A percentile compares a stretch with the other conserved stretches of the same genome.
phyloP scores from a whole-genome alignment of 2,113 vertebrate genomes.

The Electrona antarctica region DNA sequence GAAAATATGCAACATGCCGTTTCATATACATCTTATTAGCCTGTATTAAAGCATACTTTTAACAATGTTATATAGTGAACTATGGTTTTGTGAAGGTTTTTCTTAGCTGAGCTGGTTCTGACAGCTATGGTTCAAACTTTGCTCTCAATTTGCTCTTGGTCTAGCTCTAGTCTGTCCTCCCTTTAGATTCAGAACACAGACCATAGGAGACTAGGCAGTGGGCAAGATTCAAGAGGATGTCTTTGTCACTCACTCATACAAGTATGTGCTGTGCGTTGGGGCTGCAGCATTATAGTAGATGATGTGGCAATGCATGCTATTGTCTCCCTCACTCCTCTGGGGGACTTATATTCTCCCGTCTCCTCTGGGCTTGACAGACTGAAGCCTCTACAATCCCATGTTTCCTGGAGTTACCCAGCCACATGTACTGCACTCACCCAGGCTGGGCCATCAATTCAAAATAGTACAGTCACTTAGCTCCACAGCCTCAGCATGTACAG shows the following conservation, averaged over 20 bases:
- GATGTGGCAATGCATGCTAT: slow-evolving; percentile 33
- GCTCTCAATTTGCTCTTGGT: not conserved
- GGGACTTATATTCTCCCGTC: slow-evolving; percentile 38
- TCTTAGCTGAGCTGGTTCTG: slow-evolving; percentile 46
- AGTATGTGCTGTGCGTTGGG: too few relatives aligned
- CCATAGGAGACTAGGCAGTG: slow-evolving; percentile 20
- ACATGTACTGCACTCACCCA: slow-evolving; percentile 44
- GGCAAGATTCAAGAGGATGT: not conserved
- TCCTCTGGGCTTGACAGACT: slow-evolving; percentile 44
- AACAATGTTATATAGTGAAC: slow-evolving; percentile 22
- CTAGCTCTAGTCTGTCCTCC: slow-evolving; percentile 31
- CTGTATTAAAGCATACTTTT: not conserved
- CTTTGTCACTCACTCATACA: too few relatives aligned
- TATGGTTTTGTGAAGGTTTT: slow-evolving; percentile 35
- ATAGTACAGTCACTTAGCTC: slow-evolving; percentile 60
- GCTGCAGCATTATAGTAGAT: slow-evolving; percentile 24
- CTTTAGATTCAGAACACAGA: slow-evolving; percentile 20
- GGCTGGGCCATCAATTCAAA: slow-evolving; percentile 52
- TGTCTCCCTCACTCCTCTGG: slow-evolving; percentile 12
- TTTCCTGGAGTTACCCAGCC: slow-evolving; percentile 59
- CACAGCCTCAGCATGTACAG: slow-evolving; percentile 43
- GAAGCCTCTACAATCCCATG: slow-evolving; percentile 48
- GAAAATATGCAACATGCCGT: slow-evolving; percentile 42
- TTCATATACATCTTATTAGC: slow-evolving; percentile 36
- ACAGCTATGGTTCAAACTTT: slow-evolving; percentile 32